Conservation (phyloP, 2,797 vertebrate genomes). For the Tarsius wallacei region DNA sequence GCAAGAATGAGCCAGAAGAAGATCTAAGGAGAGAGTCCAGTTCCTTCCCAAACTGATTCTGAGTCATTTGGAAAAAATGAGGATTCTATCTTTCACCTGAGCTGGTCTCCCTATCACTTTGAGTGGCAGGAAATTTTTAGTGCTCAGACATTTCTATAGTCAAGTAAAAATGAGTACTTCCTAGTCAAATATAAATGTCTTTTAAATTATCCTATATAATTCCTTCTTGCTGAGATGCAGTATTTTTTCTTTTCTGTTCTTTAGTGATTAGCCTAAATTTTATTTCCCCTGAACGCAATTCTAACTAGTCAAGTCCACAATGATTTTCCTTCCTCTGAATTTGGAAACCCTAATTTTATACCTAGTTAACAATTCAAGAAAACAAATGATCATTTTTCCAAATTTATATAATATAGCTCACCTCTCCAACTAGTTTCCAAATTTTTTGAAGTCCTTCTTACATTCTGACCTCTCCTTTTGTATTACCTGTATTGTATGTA, state of each 20-base stretch:
- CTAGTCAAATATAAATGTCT: slow-evolving; percentile 19
- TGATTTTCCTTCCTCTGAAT: background rate
- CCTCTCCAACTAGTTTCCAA: background rate
- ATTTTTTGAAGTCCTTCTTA: background rate
- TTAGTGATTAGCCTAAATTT: background rate
- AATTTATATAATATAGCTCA: background rate
- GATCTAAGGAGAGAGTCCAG: background rate
- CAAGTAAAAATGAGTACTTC: slow-evolving; percentile 17
- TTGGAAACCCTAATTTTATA: background rate
- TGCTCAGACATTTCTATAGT: background rate
- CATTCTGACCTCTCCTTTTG: background rate
- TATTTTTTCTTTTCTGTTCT: background rate
- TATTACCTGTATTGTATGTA: background rate
- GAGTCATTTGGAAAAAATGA: background rate
- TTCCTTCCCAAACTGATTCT: background rate
- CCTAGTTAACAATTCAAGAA: background rate
- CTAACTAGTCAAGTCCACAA: background rate
- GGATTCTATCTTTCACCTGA: background rate
- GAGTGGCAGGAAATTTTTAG: background rate
- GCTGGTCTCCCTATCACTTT: background rate
- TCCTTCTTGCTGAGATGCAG: background rate
- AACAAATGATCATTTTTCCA: slow-evolving; percentile 15
- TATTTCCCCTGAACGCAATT: background rate
- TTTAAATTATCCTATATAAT: slow-evolving; percentile 25
- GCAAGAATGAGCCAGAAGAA: background rate